Evolutionary conservation across 2,113 vertebrate genomes (phyloP).

Genomic region (Chunga burmeisteri): DNA sequence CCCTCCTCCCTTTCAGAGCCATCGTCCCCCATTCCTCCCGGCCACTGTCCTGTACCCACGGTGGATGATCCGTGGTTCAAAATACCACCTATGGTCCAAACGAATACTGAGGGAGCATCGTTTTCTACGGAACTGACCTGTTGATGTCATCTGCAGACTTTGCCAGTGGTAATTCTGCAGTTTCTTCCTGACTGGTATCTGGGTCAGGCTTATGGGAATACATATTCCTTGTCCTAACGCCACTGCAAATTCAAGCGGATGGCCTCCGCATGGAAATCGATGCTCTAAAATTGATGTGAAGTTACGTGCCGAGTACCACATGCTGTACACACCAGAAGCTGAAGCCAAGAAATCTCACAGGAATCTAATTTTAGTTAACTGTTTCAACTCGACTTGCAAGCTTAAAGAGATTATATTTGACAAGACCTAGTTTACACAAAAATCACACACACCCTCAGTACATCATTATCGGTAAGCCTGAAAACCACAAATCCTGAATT

Average conservation of each 20-base stretch:
- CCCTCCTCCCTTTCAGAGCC: neutral
- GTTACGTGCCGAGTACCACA: neutral
- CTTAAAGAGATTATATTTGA: neutral
- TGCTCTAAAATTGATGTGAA: neutral
- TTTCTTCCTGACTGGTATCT: neutral
- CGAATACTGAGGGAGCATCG: accelerated
- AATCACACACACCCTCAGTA: accelerated
- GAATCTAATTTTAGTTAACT: neutral
- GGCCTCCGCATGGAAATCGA: accelerated
- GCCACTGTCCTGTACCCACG: neutral
- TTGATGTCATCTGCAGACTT: neutral
- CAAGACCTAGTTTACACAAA: neutral
- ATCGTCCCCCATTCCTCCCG: accelerated
- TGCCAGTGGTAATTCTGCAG: neutral
- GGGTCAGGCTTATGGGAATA: neutral
- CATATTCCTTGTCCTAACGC: neutral
- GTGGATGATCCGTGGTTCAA: neutral
- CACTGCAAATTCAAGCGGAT: neutral
- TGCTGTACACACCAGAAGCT: accelerated
- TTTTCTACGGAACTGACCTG: neutral
- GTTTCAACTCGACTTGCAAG: neutral
- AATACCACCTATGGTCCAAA: accelerated
- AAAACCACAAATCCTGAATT: accelerated
- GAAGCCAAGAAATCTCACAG: neutral
- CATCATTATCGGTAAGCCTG: accelerated